These are phyloP conservation scores for Eudorcas thomsonii DNA, from an alignment of 2,113 vertebrate species.

Conservation along the genomic window DNA sequence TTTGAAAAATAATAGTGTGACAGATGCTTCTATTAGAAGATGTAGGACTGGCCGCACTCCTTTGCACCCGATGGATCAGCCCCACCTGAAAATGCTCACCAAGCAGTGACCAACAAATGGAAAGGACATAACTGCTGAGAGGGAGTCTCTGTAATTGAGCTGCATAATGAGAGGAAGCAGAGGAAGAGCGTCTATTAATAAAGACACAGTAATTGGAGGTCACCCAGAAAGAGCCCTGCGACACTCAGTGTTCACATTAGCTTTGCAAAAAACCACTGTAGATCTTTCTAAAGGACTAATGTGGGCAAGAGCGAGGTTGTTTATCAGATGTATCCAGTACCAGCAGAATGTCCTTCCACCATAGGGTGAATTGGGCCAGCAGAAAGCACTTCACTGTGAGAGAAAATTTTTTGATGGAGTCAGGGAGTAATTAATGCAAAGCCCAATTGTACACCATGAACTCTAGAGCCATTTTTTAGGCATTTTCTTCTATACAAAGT, in stretches of 20 bases:
- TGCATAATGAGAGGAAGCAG: conserved; percentile 52
- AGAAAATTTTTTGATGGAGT: background rate
- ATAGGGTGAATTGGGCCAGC: background rate
- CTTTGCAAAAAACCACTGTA: conserved; percentile 56
- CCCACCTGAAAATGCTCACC: conserved; percentile 41
- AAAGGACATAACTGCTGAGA: conserved; percentile 22
- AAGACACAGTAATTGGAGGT: conserved; percentile 71
- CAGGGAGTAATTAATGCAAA: background rate
- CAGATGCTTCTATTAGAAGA: conserved; percentile 47
- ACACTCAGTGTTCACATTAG: conserved; percentile 47
- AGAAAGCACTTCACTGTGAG: background rate
- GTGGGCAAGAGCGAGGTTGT: background rate
- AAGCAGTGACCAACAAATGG: conserved; percentile 48
- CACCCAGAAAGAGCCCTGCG: conserved; percentile 50
- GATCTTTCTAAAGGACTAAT: conserved; percentile 46
- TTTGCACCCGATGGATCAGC: background rate
- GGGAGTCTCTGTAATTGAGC: conserved; percentile 60
- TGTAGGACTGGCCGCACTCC: background rate
- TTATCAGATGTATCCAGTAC: conserved; percentile 49
- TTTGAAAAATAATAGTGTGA: conserved; percentile 71
- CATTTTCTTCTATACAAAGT: background rate
- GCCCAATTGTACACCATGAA: background rate
- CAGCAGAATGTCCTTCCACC: background rate
- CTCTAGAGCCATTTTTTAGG: background rate
- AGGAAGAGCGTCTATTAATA: conserved; percentile 67